Evolutionary conservation across 2,888 invertebrate species (phyloP), one percentile per base, ranked within the genome.

Genomic region (Platypus cylindrus): DNA sequence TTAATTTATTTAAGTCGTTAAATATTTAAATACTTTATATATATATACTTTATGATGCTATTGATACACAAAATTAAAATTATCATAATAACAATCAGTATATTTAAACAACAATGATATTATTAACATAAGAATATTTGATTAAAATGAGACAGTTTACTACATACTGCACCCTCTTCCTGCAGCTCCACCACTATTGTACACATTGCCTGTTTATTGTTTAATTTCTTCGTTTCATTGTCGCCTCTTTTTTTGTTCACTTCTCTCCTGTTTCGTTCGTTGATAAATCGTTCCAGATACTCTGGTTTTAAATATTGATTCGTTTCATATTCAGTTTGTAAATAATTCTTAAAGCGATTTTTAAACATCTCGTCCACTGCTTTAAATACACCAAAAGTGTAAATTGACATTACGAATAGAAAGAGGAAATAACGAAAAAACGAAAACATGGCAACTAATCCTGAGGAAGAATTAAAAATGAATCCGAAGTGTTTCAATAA

Each of bases 361-460:
- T 73, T 73, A 54, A 84, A 85, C 58, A 82, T 80, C 43, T 71
- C 71, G 44, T 81, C 75, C 48, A 84, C 79, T 63, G 81, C 65
- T 46, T 68, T 72, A 71, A 80, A 76, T 34, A 84, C 67, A 44
- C 70, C 72, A 17, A 71, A 51, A 33, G 75, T 75, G 58, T 84
- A 84, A 75, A 78, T 80, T 36, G 72, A 61, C 47, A 85, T 65
- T n/a, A 82, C 64, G 22, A 72, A 66, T 3, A 82, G 45, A 2
- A 82, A 69, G 46, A 80, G 66, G 38, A 77, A 55, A 9, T 76
- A 67, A 43, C 79, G 73, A 46, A 80, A n/a, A n/a, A n/a, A n/a
- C n/a, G n/a, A n/a, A n/a, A n/a, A n/a, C n/a, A n/a, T n/a, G n/a
- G n/a, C n/a, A n/a, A n/a, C n/a, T n/a, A n/a, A n/a, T n/a, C n/a